A percentile compares a stretch with the other conserved stretches of the same genome.
Evolutionary conservation across 2,797 vertebrate genomes (phyloP).

Genomic region (Sebastes melanostomus): DNA sequence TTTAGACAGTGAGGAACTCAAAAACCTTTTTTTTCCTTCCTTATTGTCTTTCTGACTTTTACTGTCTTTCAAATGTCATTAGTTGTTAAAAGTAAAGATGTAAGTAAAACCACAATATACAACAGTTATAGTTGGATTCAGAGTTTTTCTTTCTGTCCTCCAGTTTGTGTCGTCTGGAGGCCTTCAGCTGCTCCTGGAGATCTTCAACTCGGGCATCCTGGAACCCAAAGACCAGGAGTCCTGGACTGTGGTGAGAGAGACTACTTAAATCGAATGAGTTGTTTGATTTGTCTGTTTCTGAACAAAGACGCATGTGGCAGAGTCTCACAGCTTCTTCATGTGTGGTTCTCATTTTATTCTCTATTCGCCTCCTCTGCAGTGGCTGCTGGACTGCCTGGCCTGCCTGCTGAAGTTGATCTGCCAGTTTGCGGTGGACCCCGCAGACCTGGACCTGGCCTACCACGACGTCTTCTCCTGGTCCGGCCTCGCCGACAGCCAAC

Average conservation of each 20-base stretch:
- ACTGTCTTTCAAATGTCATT: too few species aligned
- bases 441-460: constrained; percentile 96
- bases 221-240: constrained; percentile 97
- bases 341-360: not conserved
- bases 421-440: constrained; percentile 97
- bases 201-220: constrained; percentile 96
- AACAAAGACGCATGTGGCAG: too few species aligned
- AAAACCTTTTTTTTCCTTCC: not conserved
- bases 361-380: constrained; percentile 73
- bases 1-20: not conserved
- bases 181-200: constrained; percentile 95
- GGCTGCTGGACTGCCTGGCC: constrained; percentile 97
- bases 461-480: constrained; percentile 99
- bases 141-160: constrained; percentile 16
- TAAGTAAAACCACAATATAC: not conserved
- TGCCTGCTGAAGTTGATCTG: constrained; percentile 98
- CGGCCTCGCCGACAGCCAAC: constrained; percentile 90
- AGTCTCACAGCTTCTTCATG: not conserved
- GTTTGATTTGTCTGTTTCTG: not conserved
- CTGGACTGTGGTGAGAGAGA: constrained; percentile 92
- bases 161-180: constrained; percentile 98
- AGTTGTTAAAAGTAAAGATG: not conserved
- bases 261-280: not conserved
- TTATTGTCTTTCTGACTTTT: not conserved
- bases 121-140: not conserved